These are phyloP conservation scores for Aspidiotus rigidus DNA, from an alignment of 2,888 invertebrate genomes.

Conservation along the genomic window DNA sequence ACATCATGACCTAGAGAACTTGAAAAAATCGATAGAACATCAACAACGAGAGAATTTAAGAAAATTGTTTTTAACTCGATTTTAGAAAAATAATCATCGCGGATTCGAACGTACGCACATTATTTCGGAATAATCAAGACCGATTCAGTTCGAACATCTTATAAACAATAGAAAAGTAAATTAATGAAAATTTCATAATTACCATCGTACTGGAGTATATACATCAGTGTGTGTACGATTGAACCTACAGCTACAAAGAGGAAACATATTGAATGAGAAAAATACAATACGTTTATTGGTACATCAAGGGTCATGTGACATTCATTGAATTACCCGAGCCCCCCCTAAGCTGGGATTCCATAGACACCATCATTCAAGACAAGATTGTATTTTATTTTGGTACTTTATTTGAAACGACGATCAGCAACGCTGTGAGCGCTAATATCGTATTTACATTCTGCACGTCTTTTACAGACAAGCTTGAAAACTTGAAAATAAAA, in stretches of 20 bases:
- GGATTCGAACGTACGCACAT: neutral
- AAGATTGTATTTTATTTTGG: neutral
- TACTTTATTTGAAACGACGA: too few relatives aligned
- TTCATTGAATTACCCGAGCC: constrained; percentile 24
- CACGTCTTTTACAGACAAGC: too few relatives aligned
- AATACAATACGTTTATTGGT: constrained; percentile 11
- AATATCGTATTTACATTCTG: too few relatives aligned
- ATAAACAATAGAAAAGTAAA: neutral
- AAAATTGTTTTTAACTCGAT: neutral
- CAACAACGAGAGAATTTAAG: constrained; percentile 23
- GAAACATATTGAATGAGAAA: constrained; percentile 21
- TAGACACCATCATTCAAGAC: neutral
- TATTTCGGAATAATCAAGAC: neutral
- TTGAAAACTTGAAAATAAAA: too few relatives aligned
- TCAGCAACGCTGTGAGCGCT: too few relatives aligned
- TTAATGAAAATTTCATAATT: neutral
- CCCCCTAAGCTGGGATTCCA: too few relatives aligned
- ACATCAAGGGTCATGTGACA: constrained; percentile 14
- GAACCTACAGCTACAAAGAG: constrained; percentile 13
- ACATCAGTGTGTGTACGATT: constrained; percentile 10
- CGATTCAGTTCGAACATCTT: neutral
- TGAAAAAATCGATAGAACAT: constrained; percentile 27
- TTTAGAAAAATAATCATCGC: neutral
- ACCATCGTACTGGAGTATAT: constrained; percentile 1
- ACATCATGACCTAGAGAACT: constrained; percentile 31